Evolutionary conservation across 2,888 invertebrate genomes (phyloP).

Genomic region (Cryptocephalus primarius): DNA sequence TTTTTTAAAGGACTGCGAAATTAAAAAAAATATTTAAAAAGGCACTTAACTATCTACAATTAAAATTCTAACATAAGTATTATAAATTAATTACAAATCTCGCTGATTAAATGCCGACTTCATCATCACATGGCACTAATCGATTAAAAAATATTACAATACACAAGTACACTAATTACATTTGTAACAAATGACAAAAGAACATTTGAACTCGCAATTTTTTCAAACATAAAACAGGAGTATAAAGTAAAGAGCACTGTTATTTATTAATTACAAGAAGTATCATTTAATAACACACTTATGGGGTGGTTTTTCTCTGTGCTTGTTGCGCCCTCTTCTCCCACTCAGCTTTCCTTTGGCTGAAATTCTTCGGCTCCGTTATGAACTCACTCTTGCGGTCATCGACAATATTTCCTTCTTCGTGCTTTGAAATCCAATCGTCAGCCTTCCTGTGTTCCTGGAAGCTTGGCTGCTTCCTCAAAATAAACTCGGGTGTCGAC

Average conservation of each 20-base stretch:
- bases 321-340: constrained; percentile 65
- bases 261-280: too few relatives aligned
- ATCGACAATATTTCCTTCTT: constrained; percentile 21
- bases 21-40: constrained; percentile 23
- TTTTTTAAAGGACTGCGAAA: neutral
- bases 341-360: constrained; percentile 67
- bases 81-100: neutral
- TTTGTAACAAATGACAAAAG: neutral
- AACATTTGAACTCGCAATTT: neutral
- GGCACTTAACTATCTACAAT: constrained; percentile 28
- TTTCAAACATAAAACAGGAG: too few relatives aligned
- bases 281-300: neutral
- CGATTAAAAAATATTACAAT: constrained; percentile 3
- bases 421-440: constrained; percentile 27
- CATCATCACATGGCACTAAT: constrained; percentile 32
- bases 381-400: constrained; percentile 23
- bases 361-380: constrained; percentile 58
- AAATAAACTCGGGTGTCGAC: constrained; percentile 20
- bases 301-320: constrained; percentile 41
- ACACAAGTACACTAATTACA: too few relatives aligned
- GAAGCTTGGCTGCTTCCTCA: constrained; percentile 28
- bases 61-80: neutral
- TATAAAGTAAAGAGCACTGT: too few relatives aligned
- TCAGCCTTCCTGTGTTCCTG: constrained; percentile 29
- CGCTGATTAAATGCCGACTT: constrained; percentile 26